A percentile compares a stretch with the other conserved stretches of the same genome.
phyloP scores from a whole-genome alignment of 2,113 vertebrate genomes.

The Limanda limanda region DNA sequence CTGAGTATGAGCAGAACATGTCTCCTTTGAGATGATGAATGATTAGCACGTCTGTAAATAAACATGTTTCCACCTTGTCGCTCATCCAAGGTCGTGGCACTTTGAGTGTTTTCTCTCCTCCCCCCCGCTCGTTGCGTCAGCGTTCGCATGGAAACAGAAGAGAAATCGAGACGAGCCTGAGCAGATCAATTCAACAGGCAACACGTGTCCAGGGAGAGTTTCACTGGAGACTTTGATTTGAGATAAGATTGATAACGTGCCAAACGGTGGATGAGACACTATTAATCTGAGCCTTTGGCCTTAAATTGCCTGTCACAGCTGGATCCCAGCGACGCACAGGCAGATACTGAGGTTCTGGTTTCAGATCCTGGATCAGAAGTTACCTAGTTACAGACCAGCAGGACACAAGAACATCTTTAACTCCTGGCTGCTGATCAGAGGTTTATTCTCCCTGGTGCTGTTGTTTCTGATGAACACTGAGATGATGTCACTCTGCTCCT shows the following conservation, averaged over 20 bases:
- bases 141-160: background rate
- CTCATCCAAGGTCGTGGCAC: background rate
- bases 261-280: constrained; percentile 41
- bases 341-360: constrained; percentile 11
- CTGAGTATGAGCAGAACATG: no score
- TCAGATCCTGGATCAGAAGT: constrained; percentile 9
- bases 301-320: constrained; percentile 45
- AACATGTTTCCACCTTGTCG: background rate
- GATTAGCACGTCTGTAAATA: no score
- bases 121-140: background rate
- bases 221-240: constrained; percentile 41
- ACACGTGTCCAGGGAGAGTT: constrained; percentile 29
- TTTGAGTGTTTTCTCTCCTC: background rate
- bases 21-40: no score
- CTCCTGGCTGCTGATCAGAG: constrained; percentile 7
- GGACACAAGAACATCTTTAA: background rate
- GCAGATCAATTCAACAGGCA: constrained; percentile 45
- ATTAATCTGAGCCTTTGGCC: constrained; percentile 47
- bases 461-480: constrained; percentile 8
- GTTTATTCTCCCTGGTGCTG: background rate
- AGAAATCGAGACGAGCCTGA: background rate
- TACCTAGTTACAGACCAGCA: background rate
- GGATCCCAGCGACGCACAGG: background rate
- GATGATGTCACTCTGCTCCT: background rate
- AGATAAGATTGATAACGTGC: constrained; percentile 57